Percentiles rank a stretch among this genome's conserved stretches.
phyloP scores from a whole-genome alignment of 2,113 vertebrate genomes.

The Ornithorhynchus anatinus region DNA sequence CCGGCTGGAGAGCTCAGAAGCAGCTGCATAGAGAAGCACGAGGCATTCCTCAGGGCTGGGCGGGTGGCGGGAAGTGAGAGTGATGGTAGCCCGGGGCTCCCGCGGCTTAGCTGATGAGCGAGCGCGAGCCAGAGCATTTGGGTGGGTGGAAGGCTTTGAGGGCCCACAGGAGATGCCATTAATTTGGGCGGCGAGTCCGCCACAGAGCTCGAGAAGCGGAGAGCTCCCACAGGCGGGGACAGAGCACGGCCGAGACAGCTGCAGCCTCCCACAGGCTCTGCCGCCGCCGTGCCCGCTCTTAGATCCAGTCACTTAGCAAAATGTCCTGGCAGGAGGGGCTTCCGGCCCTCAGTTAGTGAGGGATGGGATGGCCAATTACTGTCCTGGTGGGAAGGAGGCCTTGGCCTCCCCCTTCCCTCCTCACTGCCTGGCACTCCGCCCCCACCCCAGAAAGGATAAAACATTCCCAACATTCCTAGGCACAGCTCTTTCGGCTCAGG shows the following conservation, averaged over 20 bases:
- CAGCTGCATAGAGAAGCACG: no score
- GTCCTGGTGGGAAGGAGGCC: background rate
- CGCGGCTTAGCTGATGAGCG: background rate
- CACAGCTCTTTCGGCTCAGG: no score
- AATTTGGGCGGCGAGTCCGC: background rate
- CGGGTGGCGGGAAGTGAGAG: background rate
- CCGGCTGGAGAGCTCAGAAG: no score
- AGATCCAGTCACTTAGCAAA: background rate
- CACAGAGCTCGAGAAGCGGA: background rate
- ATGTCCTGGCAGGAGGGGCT: background rate
- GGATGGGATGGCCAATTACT: background rate
- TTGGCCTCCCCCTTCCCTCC: background rate
- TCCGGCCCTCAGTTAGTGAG: background rate
- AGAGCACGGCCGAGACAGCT: background rate
- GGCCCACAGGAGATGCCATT: background rate
- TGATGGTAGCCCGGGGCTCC: background rate
- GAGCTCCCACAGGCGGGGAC: background rate
- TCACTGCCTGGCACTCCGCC: no score
- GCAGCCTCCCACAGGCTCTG: background rate
- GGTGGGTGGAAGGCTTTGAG: background rate
- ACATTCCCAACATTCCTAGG: no score
- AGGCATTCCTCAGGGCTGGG: background rate
- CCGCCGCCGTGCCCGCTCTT: rapidly evolving
- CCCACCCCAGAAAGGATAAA: no score
- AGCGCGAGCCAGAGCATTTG: background rate